Conservation (phyloP, 2,113 vertebrate genomes). For the Gallinago media region DNA sequence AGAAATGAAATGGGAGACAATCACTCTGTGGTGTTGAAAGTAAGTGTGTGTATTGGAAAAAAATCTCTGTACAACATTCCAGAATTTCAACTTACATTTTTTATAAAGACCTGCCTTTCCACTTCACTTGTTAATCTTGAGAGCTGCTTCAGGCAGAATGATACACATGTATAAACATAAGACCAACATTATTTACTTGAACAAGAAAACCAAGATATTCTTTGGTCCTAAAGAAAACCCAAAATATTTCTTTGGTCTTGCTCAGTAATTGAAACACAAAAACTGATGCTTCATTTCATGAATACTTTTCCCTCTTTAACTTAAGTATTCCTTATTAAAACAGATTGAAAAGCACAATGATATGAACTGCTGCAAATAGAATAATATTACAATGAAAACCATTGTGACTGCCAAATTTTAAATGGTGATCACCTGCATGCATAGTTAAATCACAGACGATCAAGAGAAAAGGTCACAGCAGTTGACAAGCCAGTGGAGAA, state of each 20-base stretch:
- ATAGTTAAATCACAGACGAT: background rate
- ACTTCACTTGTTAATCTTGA: background rate
- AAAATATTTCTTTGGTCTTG: background rate
- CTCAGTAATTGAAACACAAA: background rate
- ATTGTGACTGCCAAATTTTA: background rate
- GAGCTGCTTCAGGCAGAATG: background rate
- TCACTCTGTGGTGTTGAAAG: background rate
- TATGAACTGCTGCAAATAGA: background rate
- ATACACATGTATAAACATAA: rapidly evolving
- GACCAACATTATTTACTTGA: background rate
- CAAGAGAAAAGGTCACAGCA: background rate
- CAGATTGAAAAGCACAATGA: background rate
- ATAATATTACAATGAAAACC: background rate
- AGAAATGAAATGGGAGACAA: background rate
- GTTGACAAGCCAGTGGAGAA: background rate
- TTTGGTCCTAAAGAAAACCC: background rate
- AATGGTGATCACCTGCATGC: background rate
- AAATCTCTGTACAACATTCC: background rate
- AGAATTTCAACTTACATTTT: background rate
- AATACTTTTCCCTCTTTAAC: background rate
- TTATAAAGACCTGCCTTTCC: background rate
- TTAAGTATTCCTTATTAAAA: background rate
- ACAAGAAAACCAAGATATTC: background rate
- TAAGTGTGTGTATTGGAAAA: background rate
- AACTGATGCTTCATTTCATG: background rate